phyloP scores from a whole-genome alignment of 2,888 invertebrate genomes.

The Melangyna quadrimaculata region DNA sequence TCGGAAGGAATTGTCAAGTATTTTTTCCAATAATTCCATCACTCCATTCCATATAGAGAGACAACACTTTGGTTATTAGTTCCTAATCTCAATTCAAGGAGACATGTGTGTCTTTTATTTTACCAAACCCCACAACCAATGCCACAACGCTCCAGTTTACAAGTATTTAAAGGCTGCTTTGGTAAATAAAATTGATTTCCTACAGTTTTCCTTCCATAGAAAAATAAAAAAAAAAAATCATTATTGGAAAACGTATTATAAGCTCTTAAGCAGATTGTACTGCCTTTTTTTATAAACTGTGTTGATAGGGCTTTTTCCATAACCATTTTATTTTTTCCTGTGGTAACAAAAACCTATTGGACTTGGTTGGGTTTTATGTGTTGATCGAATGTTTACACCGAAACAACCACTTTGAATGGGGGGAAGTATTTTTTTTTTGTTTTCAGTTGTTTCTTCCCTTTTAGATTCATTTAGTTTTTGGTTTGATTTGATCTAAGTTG shows the following conservation, averaged over 20 bases:
- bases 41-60: slow-evolving; percentile 10
- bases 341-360: slow-evolving; percentile 4
- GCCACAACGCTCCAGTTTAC: neutral
- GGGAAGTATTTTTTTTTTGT: slow-evolving; percentile 6
- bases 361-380: neutral
- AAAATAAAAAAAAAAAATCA: neutral
- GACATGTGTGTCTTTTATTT: neutral
- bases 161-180: neutral
- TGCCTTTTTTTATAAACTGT: slow-evolving; percentile 31
- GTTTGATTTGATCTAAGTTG: slow-evolving; percentile 33
- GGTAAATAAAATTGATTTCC: slow-evolving; percentile 52
- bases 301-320: slow-evolving; percentile 20
- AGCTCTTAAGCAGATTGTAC: slow-evolving; percentile 48
- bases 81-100: slow-evolving; percentile 25
- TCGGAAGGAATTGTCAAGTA: slow-evolving; percentile 54
- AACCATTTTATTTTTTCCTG: neutral
- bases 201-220: neutral
- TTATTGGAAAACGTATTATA: slow-evolving; percentile 59
- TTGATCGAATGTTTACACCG: slow-evolving; percentile 13
- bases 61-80: slow-evolving; percentile 9
- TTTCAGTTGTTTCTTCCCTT: slow-evolving; percentile 45
- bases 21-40: slow-evolving; percentile 51
- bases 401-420: slow-evolving; percentile 15
- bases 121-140: neutral
- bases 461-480: slow-evolving; percentile 57